A percentile compares a stretch with the other conserved stretches of the same genome.
phyloP scores from a whole-genome alignment of 1,140 invertebrate species.

The Holotrichia oblita region DNA sequence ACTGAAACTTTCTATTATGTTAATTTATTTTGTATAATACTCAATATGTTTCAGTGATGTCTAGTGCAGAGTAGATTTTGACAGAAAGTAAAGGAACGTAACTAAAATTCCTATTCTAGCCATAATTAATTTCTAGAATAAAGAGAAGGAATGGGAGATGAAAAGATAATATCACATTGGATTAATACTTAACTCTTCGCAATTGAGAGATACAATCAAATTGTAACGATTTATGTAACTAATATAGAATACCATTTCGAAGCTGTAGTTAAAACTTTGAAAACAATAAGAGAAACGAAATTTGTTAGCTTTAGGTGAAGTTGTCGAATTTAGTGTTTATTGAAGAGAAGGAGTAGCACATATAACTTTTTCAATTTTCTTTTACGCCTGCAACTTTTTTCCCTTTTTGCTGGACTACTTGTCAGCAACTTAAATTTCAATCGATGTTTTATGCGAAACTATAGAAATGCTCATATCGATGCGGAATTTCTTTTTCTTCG shows the following conservation, averaged over 20 bases:
- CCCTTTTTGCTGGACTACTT: neutral
- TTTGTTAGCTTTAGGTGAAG: neutral
- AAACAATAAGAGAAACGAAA: neutral
- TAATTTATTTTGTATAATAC: no score
- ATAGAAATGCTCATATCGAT: neutral
- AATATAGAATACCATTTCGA: neutral
- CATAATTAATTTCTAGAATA: no score
- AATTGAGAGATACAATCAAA: no score
- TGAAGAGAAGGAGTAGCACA: neutral
- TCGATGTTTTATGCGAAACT: neutral
- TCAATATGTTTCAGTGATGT: no score
- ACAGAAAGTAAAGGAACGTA: no score
- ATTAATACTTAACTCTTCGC: no score
- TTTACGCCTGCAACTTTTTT: conserved; percentile 12
- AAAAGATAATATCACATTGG: no score
- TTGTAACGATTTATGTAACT: neutral
- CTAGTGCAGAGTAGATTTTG: no score
- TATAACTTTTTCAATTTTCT: conserved; percentile 19
- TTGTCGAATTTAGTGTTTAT: neutral
- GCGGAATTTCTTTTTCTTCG: neutral
- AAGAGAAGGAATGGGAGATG: no score
- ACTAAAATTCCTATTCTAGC: no score
- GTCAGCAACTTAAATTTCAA: neutral
- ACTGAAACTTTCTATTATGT: no score
- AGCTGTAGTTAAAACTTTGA: neutral